Conservation (phyloP, 2,113 vertebrate genomes). For the Apteryx mantelli region DNA sequence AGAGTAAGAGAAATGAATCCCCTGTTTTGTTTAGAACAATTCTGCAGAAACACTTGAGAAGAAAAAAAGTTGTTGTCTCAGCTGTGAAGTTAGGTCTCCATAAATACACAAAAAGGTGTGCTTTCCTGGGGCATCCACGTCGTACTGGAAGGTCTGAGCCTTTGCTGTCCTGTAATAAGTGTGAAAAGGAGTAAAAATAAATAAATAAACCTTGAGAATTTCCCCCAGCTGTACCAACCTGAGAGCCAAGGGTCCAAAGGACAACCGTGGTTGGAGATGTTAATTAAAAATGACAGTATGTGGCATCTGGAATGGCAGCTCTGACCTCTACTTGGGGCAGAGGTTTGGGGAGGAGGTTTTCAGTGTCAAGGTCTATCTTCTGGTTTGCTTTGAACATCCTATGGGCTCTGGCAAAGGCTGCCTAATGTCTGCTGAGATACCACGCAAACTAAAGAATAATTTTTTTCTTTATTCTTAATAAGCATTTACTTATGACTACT, state of each 20-base stretch:
- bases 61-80: accelerated
- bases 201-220: not conserved
- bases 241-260: not conserved
- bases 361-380: not conserved
- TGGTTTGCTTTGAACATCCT: not conserved
- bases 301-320: not conserved
- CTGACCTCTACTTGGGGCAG: not conserved
- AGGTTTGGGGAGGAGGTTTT: not conserved
- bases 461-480: not conserved
- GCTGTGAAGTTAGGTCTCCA: not conserved
- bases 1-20: not conserved
- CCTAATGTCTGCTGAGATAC: not conserved
- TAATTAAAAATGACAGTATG: not conserved
- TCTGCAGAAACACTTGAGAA: not conserved
- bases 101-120: not conserved
- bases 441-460: not conserved
- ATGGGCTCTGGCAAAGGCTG: not conserved
- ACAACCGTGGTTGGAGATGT: not conserved
- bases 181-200: not conserved
- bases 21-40: not conserved
- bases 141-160: not conserved
- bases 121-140: not conserved
- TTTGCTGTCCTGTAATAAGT: not conserved
- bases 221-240: not conserved
- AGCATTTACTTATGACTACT: not conserved